A percentile compares a stretch with the other conserved stretches of the same genome.
Conservation (phyloP, 2,113 vertebrate species). For the Psephotus haematonotus region DNA sequence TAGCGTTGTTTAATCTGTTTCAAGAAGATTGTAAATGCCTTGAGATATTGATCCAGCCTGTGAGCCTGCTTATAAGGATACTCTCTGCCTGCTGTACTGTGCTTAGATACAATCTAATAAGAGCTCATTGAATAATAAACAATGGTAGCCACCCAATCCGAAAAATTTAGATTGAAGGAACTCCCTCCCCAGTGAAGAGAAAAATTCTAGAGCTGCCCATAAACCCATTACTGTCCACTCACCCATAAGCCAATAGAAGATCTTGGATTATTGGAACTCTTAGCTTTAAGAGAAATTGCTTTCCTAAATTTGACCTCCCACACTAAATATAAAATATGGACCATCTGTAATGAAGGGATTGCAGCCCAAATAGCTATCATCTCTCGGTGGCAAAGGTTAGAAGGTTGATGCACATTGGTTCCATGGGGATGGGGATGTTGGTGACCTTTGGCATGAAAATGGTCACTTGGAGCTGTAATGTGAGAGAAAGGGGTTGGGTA, state of each 20-base stretch:
- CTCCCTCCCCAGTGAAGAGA: slow-evolving; percentile 65
- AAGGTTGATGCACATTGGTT: slow-evolving; percentile 73
- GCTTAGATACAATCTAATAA: slow-evolving; percentile 80
- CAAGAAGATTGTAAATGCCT: slow-evolving; percentile 74
- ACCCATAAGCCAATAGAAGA: slow-evolving; percentile 76
- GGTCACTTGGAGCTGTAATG: slow-evolving; percentile 80
- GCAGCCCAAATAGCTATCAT: slow-evolving; percentile 82
- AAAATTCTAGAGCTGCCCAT: slow-evolving; percentile 67
- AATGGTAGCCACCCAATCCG: slow-evolving; percentile 69
- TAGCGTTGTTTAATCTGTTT: slow-evolving; percentile 70
- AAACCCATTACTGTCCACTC: slow-evolving; percentile 78
- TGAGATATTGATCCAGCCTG: slow-evolving; percentile 74
- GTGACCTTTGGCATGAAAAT: slow-evolving; percentile 81
- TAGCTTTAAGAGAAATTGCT: slow-evolving; percentile 89
- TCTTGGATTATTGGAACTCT: slow-evolving; percentile 74
- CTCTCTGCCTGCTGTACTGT: slow-evolving; percentile 62
- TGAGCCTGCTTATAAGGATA: slow-evolving; percentile 62
- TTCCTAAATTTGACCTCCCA: slow-evolving; percentile 85
- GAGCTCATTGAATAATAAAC: slow-evolving; percentile 79
- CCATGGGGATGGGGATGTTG: slow-evolving; percentile 67
- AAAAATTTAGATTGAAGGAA: slow-evolving; percentile 78
- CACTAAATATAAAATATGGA: slow-evolving; percentile 93
- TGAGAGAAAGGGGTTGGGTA: slow-evolving; percentile 71
- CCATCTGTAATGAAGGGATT: slow-evolving; percentile 87
- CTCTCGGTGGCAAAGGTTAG: slow-evolving; percentile 75